Conservation (phyloP, 2,113 vertebrate genomes). For the Vanacampus margaritifer region DNA sequence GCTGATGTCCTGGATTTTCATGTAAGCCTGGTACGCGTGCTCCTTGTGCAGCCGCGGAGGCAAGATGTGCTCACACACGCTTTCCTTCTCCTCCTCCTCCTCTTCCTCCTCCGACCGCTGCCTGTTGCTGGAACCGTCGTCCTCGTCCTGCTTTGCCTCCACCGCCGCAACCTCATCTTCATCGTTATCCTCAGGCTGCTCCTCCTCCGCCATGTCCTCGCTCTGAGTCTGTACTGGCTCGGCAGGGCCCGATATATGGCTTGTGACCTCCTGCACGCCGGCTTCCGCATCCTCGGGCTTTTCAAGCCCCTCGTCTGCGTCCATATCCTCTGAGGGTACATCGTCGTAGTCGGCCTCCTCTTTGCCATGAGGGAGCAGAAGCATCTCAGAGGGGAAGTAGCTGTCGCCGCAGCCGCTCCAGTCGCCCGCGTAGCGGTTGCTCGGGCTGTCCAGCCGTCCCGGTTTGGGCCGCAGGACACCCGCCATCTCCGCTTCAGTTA, state of each 20-base stretch:
- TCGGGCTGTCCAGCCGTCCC: conserved; percentile 87
- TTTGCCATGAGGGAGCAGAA: conserved; percentile 44
- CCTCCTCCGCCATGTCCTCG: conserved; percentile 45
- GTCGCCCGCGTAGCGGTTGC: conserved; percentile 97
- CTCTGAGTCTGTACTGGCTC: conserved; percentile 24
- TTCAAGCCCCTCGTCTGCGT: conserved; percentile 55
- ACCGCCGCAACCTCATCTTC: conserved; percentile 16
- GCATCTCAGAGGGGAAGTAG: conserved; percentile 72
- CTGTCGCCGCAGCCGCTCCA: conserved; percentile 89
- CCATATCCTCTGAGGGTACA: conserved; percentile 77
- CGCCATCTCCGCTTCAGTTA: conserved; percentile 70
- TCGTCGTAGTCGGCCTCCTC: conserved; percentile 86
- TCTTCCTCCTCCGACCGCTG: conserved; percentile 41
- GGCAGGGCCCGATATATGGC: conserved; percentile 33
- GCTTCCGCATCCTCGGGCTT: conserved; percentile 33
- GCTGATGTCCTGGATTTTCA: conserved; percentile 85
- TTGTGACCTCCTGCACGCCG: background rate
- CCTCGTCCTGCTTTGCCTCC: conserved; percentile 15
- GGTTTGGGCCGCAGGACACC: conserved; percentile 82
- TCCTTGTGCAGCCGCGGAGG: conserved; percentile 63
- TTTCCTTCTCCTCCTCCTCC: conserved; percentile 39
- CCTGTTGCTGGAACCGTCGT: conserved; percentile 26
- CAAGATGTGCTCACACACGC: conserved; percentile 46
- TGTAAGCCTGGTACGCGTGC: conserved; percentile 79
- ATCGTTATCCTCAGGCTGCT: conserved; percentile 22